Base-by-base conservation (phyloP, 2,888 invertebrate species). In the Nineta flava region DNA sequence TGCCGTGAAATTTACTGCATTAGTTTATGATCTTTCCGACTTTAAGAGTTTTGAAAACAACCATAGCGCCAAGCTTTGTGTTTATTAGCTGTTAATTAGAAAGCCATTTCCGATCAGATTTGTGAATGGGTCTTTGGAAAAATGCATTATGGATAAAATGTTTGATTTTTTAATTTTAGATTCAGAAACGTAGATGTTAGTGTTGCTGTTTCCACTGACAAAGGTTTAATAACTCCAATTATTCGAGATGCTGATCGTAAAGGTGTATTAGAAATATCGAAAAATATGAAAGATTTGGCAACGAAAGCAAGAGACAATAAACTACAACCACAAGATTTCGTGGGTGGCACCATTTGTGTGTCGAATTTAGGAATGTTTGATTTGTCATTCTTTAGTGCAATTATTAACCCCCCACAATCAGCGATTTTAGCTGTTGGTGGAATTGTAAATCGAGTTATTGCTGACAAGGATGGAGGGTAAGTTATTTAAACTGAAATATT, bases 361-460 rank as follows among this genome's bases (percentile, higher is more conserved):
- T 95, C 94, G 12, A 96, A 96, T 70, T 72, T 97, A 55, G 95
- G 95, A 58, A 95, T 95, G 95, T 94, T 82, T 66, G 85, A 84
- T 55, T 78, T 93, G 41, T 84, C 85, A 55, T 79, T 83, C 62
- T 96, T 96, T 69, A 79, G 83, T 58, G 95, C 95, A 17, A 92
- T 97, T 54, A 87, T 97, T 53, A 95, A 95, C 68, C 96, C 96
- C 26, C 96, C 96, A 9, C 95, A 95, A 70, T 84, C 93, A 1
- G 83, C 91, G 62, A 96, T 96, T 62, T 70, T 97, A 55, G 95
- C 96, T 43, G 79, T 94, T 54, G 96, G 96, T 41, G 79, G 83
- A 7, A 77, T 88, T 31, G 79, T 82, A 61, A 79, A 81, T 54
- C 72, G 80, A 59, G 71, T 94, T 34, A 71, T 94, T 49, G 75